These are phyloP conservation scores for Eremobia ochroleuca DNA, from an alignment of 2,888 invertebrate species.

Conservation along the genomic window DNA sequence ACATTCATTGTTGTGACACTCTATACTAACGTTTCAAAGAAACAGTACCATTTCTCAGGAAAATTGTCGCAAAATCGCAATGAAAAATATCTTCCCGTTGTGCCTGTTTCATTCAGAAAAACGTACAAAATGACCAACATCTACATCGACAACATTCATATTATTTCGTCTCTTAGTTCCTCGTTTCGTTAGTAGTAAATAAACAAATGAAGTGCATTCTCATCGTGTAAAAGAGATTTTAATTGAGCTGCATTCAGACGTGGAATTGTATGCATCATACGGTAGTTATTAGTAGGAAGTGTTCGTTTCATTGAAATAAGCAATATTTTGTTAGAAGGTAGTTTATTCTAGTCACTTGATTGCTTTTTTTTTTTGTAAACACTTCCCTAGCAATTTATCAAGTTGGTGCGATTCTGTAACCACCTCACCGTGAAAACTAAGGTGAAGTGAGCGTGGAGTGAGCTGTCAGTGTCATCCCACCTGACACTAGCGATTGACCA, in stretches of 20 bases:
- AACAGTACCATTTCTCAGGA: not conserved
- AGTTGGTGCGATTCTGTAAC: too few relatives aligned
- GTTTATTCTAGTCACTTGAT: not conserved
- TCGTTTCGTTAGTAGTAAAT: not conserved
- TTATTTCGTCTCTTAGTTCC: not conserved
- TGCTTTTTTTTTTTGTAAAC: not conserved
- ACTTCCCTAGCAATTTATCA: not conserved
- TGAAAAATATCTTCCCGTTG: not conserved
- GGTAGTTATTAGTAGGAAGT: not conserved
- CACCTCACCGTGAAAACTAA: too few relatives aligned
- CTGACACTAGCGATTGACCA: too few relatives aligned
- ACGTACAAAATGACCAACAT: not conserved
- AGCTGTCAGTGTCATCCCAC: too few relatives aligned
- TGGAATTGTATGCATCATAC: not conserved
- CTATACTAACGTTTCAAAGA: not conserved
- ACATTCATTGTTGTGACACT: too few relatives aligned
- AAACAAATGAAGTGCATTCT: slow-evolving; percentile 5
- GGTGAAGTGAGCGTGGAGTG: too few relatives aligned
- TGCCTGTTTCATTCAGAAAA: not conserved
- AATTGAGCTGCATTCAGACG: not conserved
- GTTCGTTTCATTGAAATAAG: not conserved
- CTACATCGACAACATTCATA: not conserved
- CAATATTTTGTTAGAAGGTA: not conserved
- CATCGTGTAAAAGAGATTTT: slow-evolving; percentile 13
- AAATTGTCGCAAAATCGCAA: not conserved